Conservation (phyloP, 2,797 vertebrate species). For the Microctenopoma lineatum region DNA sequence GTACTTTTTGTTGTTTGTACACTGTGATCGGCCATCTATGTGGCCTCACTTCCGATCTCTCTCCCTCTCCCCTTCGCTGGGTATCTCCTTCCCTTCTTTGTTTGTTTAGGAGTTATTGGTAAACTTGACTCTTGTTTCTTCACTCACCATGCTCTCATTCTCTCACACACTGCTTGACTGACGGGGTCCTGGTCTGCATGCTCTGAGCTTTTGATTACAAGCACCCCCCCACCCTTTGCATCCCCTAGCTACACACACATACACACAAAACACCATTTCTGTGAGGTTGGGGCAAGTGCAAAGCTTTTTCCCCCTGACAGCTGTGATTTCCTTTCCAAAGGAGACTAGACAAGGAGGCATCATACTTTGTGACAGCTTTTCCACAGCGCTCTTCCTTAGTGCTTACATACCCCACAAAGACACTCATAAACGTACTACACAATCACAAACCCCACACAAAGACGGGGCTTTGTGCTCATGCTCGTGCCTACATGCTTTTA, state of each 20-base stretch:
- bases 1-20: conserved; percentile 38
- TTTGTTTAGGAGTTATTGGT: conserved; percentile 74
- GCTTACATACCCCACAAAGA: conserved; percentile 37
- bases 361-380: conserved; percentile 67
- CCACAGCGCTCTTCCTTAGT: conserved; percentile 45
- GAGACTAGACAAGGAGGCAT: conserved; percentile 64
- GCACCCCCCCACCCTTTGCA: conserved; percentile 71
- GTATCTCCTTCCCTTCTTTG: conserved; percentile 52
- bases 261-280: conserved; percentile 63
- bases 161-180: conserved; percentile 82
- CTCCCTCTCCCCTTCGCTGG: conserved; percentile 22
- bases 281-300: conserved; percentile 77
- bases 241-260: conserved; percentile 52
- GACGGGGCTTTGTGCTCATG: conserved; percentile 9
- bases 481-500: conserved; percentile 5
- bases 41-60: conserved; percentile 2
- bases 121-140: conserved; percentile 86
- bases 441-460: conserved; percentile 27
- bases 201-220: conserved; percentile 84
- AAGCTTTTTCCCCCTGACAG: conserved; percentile 77
- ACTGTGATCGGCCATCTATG: conserved; percentile 31
- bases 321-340: conserved; percentile 78
- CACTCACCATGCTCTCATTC: conserved; percentile 70
- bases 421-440: conserved; percentile 28
- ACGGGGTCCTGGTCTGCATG: conserved; percentile 84